Evolutionary conservation across 2,888 invertebrate genomes (phyloP), one percentile per base, ranked within the genome.

Genomic region (Diaphora mendica): DNA sequence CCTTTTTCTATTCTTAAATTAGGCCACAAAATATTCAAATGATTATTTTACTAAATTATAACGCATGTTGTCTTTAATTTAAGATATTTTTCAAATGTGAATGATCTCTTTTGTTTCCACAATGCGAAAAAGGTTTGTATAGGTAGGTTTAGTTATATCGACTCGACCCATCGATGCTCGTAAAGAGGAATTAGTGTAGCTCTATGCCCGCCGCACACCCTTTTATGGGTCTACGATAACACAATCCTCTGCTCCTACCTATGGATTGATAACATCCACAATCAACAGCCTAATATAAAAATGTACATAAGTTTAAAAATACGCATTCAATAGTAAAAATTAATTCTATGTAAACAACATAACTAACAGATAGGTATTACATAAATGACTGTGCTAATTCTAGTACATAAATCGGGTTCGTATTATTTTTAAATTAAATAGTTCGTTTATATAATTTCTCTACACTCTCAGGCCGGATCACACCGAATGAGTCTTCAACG

Each of bases 181-280:
- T 91, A 91, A 90, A 90, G 84, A 87, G 86, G 88, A 88, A 88
- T 90, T 90, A 89, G 85, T 85, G 82, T 79, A 78, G 87, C 81
- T 83, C 79, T 79, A 83, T 82, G 73, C 79, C 80, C 84, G 78
- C 83, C 81, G 51, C 78, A 79, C 79, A 82, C 82, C 85, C 84
- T 86, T 88, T 88, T 87, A 88, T 87, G 80, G 84, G 77, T 74
- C 77, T 77, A 81, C 83, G 87, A 88, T 89, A 88, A 85, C 88
- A 82, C 79, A 72, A 75, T 72, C 77, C 78, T 81, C 64, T 71
- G 72, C 74, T 75, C 64, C 51, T 79, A 77, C 66, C 59, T 80
- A 77, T 77, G 81, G 78, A 77, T 79, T 85, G 82, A 83, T 83
- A 82, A 82, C 73, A 75, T 74, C 70, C 79, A 77, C 72, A 82